phyloP scores from a whole-genome alignment of 2,888 invertebrate genomes.

The Lobophora halterata region DNA sequence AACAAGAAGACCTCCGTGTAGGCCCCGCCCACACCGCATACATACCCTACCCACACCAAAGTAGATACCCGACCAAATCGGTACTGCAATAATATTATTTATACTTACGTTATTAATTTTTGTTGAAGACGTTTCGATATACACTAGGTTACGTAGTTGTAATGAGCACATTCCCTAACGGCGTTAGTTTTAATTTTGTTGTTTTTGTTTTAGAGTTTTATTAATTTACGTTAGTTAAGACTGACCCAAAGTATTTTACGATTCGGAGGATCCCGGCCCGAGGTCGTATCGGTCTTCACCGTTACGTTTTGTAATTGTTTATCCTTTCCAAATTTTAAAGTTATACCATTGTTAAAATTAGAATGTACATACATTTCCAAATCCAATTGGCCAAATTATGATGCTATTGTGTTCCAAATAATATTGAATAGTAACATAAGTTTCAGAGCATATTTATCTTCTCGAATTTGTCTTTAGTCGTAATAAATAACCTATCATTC shows the following conservation, averaged over 20 bases:
- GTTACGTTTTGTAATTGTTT: conserved; percentile 12
- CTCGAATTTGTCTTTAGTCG: conserved; percentile 71
- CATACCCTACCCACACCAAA: conserved; percentile 66
- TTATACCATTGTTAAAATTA: conserved; percentile 18
- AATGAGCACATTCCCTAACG: conserved; percentile 78
- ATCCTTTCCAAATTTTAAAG: conserved; percentile 24
- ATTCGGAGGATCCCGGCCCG: conserved; percentile 51
- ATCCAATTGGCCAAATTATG: conserved; percentile 29
- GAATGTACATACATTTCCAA: conserved; percentile 21
- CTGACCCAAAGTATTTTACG: conserved; percentile 74
- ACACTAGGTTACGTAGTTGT: conserved; percentile 63
- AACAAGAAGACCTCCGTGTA: conserved; percentile 67
- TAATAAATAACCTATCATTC: conserved; percentile 64
- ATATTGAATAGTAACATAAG: conserved; percentile 28
- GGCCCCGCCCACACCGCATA: conserved; percentile 7
- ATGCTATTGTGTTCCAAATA: conserved; percentile 31
- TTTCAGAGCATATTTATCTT: conserved; percentile 30
- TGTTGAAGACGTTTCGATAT: conserved; percentile 70
- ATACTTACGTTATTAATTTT: conserved; percentile 58
- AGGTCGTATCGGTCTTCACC: conserved; percentile 36
- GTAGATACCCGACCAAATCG: conserved; percentile 78
- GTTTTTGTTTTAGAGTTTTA: conserved; percentile 77
- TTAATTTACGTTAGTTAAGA: conserved; percentile 69
- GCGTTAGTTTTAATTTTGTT: conserved; percentile 71
- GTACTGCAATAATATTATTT: conserved; percentile 76